Evolutionary conservation across 2,797 vertebrate species (phyloP).

Genomic region (Parotocinclus haroldoi): DNA sequence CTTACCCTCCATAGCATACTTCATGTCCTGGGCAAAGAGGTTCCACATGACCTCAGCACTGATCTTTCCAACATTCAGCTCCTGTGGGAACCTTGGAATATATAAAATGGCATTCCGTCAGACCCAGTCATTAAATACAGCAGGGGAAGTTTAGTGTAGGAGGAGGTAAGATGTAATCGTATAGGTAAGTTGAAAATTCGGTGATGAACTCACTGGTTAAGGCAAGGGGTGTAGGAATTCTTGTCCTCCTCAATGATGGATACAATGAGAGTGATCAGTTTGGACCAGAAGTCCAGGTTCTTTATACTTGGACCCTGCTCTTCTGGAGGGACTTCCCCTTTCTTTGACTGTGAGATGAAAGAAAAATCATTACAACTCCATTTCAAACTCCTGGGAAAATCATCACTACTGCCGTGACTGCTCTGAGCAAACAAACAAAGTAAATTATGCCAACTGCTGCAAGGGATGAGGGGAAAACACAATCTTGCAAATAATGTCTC

Average conservation of each 20-base stretch:
- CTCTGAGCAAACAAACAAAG: too few relatives aligned
- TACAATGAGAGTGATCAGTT: conserved; percentile 96
- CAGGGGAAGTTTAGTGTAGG: background rate
- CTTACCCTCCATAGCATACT: conserved; percentile 98
- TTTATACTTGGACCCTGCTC: conserved; percentile 98
- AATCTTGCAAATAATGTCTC: too few relatives aligned
- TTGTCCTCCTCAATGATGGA: conserved; percentile 99
- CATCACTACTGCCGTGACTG: conserved; percentile 3
- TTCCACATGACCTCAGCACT: conserved; percentile 99
- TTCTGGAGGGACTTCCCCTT: conserved; percentile 89
- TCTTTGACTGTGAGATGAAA: conserved; percentile 73
- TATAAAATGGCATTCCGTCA: background rate
- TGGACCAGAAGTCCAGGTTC: conserved; percentile 99
- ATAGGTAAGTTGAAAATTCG: background rate
- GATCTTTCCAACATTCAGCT: conserved; percentile 97
- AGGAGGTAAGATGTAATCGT: background rate
- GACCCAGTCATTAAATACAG: background rate
- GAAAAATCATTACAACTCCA: conserved; percentile 12
- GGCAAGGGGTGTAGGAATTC: conserved; percentile 95
- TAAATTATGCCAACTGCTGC: too few relatives aligned
- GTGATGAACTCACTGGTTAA: conserved; percentile 86
- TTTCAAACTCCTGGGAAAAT: conserved; percentile 11
- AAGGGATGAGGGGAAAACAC: too few relatives aligned
- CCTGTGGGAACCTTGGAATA: conserved; percentile 88
- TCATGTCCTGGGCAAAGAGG: conserved; percentile 98